These are phyloP conservation scores for Drosophila erecta DNA, from an alignment of 1,140 invertebrate species.

Conservation along the genomic window DNA sequence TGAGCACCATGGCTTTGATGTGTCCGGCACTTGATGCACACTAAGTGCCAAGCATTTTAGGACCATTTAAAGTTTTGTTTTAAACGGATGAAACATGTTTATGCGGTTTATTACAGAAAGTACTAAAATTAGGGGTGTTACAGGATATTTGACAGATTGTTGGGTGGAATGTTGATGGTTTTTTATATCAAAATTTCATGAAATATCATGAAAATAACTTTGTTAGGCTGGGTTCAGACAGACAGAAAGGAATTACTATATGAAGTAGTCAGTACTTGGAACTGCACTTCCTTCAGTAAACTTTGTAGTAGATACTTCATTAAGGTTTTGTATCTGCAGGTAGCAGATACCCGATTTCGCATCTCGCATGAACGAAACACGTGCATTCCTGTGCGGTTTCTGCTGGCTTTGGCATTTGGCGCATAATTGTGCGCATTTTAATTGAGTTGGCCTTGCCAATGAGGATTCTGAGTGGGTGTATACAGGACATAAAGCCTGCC, in stretches of 20 bases:
- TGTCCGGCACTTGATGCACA: conserved; percentile 47
- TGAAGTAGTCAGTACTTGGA: background rate
- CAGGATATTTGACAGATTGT: background rate
- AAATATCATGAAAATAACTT: too few relatives aligned
- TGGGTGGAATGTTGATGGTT: background rate
- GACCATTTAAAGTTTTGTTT: conserved; percentile 51
- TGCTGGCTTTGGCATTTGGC: conserved; percentile 59
- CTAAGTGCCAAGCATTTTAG: conserved; percentile 65
- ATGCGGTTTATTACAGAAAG: conserved; percentile 12
- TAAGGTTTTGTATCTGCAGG: too few relatives aligned
- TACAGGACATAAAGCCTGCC: conserved; percentile 1
- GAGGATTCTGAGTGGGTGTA: background rate
- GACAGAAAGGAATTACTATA: background rate
- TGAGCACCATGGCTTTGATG: conserved; percentile 57
- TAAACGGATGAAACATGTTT: conserved; percentile 24
- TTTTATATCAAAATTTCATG: background rate
- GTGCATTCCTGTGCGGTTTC: conserved; percentile 34
- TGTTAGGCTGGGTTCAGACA: too few relatives aligned
- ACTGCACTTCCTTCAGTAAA: too few relatives aligned
- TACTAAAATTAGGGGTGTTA: too few relatives aligned
- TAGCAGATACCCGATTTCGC: background rate
- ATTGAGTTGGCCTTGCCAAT: conserved; percentile 64
- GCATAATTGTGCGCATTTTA: conserved; percentile 77
- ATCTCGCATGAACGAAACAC: conserved; percentile 22
- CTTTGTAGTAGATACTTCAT: too few relatives aligned